phyloP scores from a whole-genome alignment of 2,113 vertebrate genomes.

The Ictalurus furcatus region DNA sequence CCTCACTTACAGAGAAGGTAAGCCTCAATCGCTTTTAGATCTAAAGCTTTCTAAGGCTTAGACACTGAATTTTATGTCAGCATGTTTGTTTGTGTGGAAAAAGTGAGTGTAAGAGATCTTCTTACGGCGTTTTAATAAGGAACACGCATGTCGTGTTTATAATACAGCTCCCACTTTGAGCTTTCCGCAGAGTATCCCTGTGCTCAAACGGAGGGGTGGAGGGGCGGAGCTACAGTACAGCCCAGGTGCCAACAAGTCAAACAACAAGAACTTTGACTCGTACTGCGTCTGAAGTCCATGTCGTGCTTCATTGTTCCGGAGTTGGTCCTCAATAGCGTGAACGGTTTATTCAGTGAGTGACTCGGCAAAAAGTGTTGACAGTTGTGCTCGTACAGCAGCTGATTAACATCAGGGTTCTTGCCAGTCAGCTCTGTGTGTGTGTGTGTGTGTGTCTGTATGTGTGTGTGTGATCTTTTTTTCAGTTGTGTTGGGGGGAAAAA shows the following conservation, averaged over 20 bases:
- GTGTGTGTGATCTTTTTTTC: not conserved
- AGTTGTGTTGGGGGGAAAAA: not conserved
- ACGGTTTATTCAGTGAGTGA: conserved; percentile 31
- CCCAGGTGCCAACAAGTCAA: not conserved
- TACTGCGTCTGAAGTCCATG: not conserved
- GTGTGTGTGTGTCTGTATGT: too few species aligned
- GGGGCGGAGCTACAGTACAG: too few species aligned
- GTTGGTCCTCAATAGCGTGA: conserved; percentile 24
- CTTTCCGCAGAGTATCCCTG: conserved; percentile 44
- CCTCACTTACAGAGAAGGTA: conserved; percentile 73
- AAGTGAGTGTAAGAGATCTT: conserved; percentile 14
- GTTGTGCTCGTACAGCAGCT: conserved; percentile 4
- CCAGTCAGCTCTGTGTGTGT: not conserved
- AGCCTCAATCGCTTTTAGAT: not conserved
- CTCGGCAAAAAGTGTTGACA: conserved; percentile 22
- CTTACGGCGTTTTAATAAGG: conserved; percentile 15
- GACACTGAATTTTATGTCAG: not conserved
- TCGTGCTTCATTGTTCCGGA: conserved; percentile 5
- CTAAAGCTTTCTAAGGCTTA: too few species aligned
- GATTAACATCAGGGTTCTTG: conserved; percentile 5
- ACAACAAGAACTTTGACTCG: conserved; percentile 9
- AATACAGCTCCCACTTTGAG: conserved; percentile 30
- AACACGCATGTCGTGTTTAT: conserved; percentile 39
- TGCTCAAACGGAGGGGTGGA: not conserved
- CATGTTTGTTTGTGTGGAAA: not conserved